Base-by-base conservation (phyloP, 2,888 invertebrate genomes). In the Harpalus rubripes region DNA sequence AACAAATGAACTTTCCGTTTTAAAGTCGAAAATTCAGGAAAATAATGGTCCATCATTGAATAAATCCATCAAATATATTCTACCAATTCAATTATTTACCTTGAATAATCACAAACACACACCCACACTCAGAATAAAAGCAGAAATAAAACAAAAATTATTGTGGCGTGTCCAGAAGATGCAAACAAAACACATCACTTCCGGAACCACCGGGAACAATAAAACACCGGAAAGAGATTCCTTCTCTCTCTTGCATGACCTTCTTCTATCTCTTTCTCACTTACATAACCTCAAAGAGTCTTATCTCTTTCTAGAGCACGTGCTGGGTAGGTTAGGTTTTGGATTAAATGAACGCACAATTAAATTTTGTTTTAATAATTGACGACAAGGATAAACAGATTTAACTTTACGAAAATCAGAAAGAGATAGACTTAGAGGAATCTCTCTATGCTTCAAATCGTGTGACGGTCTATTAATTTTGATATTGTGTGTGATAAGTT, bases 171-270 rank as follows among this genome's bases (percentile, higher is more conserved):
- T 68, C 68, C 39, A 39, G 39, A 68, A 32, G 68, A 68, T 68
- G 68, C 68, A 68, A 68, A 68, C 68, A 68, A 68, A 72, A 82
- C 68, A 68, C 82, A 83, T 68, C 59, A 83, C 76, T 83, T 83
- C 83, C 83, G 83, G 32, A 56, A 68, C 61, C 59, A 32, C n/a
- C 58, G 61, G 76, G 22, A 83, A 83, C 83, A 83, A 83, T 83
- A 83, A 76, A 83, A 83, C 83, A 83, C 83, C 83, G 83, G 83
- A 83, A 52, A 18, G 18, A 22, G 8, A 15, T 26, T 16, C 12
- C 16, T 3, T 76, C 52, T 76, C 76, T 44, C 76, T 76, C 32
- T 15, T 8, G 12, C 76, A 18, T 76, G 76, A 56, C 52, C 52
- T 76, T 76, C 76, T 68, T 68, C 68, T 15, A 7, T 68, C 39